Evolutionary conservation across 2,113 vertebrate species (phyloP).

Genomic region (Sylvia atricapilla): DNA sequence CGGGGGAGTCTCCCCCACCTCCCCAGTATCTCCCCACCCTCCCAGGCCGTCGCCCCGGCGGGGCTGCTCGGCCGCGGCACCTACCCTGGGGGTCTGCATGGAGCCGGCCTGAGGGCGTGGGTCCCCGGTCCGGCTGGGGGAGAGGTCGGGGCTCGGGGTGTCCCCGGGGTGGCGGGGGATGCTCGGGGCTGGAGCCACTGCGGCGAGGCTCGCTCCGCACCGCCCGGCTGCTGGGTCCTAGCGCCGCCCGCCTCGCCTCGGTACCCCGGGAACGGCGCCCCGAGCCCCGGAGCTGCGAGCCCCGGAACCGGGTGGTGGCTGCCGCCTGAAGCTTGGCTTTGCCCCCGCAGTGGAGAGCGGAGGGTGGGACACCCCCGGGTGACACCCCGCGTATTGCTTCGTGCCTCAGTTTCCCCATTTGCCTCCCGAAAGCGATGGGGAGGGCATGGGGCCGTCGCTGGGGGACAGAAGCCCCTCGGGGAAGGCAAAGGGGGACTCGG

Average conservation of each 20-base stretch:
- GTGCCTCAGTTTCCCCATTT: background rate
- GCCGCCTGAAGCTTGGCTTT: background rate
- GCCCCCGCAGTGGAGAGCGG: background rate
- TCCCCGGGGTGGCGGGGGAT: background rate
- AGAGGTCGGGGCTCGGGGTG: background rate
- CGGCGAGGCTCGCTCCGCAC: background rate
- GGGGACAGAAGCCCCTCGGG: background rate
- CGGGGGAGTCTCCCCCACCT: background rate
- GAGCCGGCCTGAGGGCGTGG: background rate
- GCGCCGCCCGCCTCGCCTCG: background rate
- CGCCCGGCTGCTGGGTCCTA: conserved; percentile 2
- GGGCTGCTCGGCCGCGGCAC: background rate
- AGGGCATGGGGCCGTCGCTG: too few relatives aligned
- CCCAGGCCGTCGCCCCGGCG: background rate
- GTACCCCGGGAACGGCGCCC: background rate
- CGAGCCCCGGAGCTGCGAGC: background rate
- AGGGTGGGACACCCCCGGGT: background rate
- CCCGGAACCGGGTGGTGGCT: background rate
- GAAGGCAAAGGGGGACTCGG: background rate
- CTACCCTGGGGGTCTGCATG: background rate
- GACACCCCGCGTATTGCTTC: background rate
- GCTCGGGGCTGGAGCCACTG: conserved; percentile 8
- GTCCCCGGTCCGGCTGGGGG: background rate
- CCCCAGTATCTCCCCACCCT: background rate
- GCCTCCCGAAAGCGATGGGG: background rate